Evolutionary conservation across 2,113 vertebrate genomes (phyloP).

Genomic region (Tringa solitaria): DNA sequence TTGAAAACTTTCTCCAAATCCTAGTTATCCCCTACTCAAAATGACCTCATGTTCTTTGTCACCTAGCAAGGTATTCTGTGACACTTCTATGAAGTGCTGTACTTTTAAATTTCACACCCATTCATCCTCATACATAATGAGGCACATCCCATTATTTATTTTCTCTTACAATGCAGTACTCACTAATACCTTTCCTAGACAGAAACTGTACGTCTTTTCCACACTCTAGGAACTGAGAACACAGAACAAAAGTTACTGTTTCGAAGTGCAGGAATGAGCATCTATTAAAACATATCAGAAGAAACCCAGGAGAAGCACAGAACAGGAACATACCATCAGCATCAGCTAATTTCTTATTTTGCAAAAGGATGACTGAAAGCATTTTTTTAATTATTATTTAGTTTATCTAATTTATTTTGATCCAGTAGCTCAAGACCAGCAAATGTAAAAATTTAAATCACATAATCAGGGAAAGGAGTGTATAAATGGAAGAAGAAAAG

Average conservation of each 20-base stretch:
- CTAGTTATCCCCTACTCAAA: neutral
- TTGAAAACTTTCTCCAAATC: conserved; percentile 1
- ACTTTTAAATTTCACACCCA: neutral
- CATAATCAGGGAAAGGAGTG: neutral
- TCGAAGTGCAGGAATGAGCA: neutral
- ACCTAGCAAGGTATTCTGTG: neutral
- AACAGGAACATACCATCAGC: neutral
- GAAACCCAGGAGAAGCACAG: neutral
- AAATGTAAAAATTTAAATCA: neutral
- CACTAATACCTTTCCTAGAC: neutral
- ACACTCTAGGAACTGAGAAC: neutral
- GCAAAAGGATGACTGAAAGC: neutral
- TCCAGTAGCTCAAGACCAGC: neutral
- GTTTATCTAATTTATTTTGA: neutral
- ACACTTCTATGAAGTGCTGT: neutral
- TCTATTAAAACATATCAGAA: neutral
- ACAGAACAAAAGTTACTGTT: neutral
- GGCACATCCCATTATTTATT: neutral
- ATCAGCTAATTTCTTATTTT: neutral
- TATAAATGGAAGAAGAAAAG: neutral
- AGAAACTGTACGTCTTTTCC: neutral
- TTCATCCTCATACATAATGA: neutral
- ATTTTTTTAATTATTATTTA: neutral
- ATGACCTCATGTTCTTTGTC: neutral
- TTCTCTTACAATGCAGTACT: neutral